phyloP scores from a whole-genome alignment of 2,888 invertebrate genomes.

The Ctena decussata region DNA sequence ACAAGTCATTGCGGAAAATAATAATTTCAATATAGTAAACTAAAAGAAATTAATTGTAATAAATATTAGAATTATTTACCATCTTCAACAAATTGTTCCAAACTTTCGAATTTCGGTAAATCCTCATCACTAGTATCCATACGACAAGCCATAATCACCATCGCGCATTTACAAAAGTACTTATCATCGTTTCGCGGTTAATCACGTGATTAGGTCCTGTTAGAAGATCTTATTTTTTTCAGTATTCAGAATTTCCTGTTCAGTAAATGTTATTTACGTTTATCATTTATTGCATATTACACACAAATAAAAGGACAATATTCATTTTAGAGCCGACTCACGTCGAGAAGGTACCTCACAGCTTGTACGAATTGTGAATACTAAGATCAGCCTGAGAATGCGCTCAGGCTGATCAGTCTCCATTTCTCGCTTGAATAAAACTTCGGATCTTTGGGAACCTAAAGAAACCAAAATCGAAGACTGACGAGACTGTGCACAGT shows the following conservation, averaged over 20 bases:
- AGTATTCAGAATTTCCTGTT: slow-evolving; percentile 12
- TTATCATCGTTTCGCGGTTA: slow-evolving; percentile 17
- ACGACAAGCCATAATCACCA: slow-evolving; percentile 53
- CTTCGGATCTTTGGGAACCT: too few relatives aligned
- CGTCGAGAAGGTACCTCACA: too few relatives aligned
- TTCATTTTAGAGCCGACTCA: too few relatives aligned
- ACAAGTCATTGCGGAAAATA: not conserved
- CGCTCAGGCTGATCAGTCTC: too few relatives aligned
- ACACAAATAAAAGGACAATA: not conserved
- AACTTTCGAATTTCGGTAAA: slow-evolving; percentile 62
- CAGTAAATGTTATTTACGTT: not conserved
- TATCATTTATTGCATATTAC: slow-evolving; percentile 3
- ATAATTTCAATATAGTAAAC: not conserved
- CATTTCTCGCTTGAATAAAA: too few relatives aligned
- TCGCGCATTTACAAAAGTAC: not conserved
- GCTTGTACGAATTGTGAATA: too few relatives aligned
- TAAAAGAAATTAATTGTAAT: not conserved
- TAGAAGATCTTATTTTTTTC: not conserved
- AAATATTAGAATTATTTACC: slow-evolving; percentile 37
- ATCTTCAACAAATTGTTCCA: slow-evolving; percentile 59
- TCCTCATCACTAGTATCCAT: slow-evolving; percentile 55
- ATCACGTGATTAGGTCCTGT: slow-evolving; percentile 18
- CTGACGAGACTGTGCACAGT: too few relatives aligned
- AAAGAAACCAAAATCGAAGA: too few relatives aligned
- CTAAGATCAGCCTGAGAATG: too few relatives aligned